A percentile compares a stretch with the other conserved stretches of the same genome.
Conservation (phyloP, 2,888 invertebrate genomes). For the Caenorhabditis plicata region DNA sequence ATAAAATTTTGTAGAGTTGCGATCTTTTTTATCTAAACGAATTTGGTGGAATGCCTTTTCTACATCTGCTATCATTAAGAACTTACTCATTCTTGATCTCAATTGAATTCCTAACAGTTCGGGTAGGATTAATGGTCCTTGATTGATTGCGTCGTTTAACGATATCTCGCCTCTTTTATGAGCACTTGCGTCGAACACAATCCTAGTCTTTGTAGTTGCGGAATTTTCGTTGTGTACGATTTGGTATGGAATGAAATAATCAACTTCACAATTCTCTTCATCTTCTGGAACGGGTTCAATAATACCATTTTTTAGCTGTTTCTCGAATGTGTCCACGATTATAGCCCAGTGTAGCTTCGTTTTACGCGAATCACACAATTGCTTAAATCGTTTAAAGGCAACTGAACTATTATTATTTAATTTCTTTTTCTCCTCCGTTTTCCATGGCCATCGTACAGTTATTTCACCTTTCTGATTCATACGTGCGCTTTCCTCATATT, state of each 20-base stretch:
- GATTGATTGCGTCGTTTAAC: neutral
- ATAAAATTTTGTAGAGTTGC: neutral
- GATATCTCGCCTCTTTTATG: neutral
- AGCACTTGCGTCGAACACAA: neutral
- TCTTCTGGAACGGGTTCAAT: neutral
- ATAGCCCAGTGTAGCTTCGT: neutral
- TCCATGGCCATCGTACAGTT: neutral
- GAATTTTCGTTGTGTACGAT: neutral
- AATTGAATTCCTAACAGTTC: neutral
- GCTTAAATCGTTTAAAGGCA: neutral
- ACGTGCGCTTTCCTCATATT: no score
- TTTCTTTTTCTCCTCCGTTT: neutral
- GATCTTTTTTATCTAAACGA: neutral
- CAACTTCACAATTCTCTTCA: neutral
- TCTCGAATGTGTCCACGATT: neutral
- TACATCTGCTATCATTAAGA: neutral
- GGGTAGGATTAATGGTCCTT: neutral
- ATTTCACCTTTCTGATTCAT: neutral
- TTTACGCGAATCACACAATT: neutral
- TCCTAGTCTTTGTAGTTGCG: neutral
- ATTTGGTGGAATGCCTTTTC: slow-evolving; percentile 1
- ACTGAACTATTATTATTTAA: neutral
- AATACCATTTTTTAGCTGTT: neutral
- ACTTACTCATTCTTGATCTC: neutral
- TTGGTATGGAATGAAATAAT: neutral